Evolutionary conservation across 2,888 invertebrate species (phyloP).

Genomic region (Drosophila leonis): DNA sequence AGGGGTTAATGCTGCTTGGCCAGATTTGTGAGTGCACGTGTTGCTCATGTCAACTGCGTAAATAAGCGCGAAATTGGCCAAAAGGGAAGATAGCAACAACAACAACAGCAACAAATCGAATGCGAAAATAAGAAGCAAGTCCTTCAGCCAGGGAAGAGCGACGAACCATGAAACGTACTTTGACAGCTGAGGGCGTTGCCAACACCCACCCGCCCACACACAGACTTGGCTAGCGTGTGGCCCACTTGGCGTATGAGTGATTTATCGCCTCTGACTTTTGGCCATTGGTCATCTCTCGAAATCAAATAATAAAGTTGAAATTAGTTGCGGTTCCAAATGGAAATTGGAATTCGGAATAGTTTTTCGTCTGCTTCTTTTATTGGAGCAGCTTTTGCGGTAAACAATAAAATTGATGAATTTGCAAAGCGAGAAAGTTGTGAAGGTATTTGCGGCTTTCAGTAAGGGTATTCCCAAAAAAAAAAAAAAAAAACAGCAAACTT

Average conservation of each 20-base stretch:
- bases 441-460: conserved; percentile 24
- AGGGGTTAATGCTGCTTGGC: conserved; percentile 53
- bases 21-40: conserved; percentile 73
- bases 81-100: conserved; percentile 3
- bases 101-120: not conserved
- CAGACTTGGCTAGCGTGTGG: conserved; percentile 18
- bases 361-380: conserved; percentile 19
- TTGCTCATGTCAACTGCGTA: conserved; percentile 74
- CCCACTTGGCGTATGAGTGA: conserved; percentile 72
- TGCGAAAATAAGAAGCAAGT: conserved; percentile 11
- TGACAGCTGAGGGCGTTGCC: conserved; percentile 49
- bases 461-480: conserved; percentile 1
- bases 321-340: conserved; percentile 70
- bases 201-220: conserved; percentile 1
- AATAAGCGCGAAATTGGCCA: conserved; percentile 75
- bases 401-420: conserved; percentile 67
- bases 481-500: not conserved
- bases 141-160: conserved; percentile 26
- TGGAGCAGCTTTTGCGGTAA: conserved; percentile 33
- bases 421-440: conserved; percentile 36
- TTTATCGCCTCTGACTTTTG: conserved; percentile 66
- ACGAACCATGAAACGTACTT: conserved; percentile 53
- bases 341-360: conserved; percentile 66
- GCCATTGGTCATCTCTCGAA: conserved; percentile 51
- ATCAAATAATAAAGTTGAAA: conserved; percentile 75